Percentiles rank a stretch among this genome's conserved stretches.
Conservation (phyloP, 2,888 invertebrate species). For the Odontocolon sp. region DNA sequence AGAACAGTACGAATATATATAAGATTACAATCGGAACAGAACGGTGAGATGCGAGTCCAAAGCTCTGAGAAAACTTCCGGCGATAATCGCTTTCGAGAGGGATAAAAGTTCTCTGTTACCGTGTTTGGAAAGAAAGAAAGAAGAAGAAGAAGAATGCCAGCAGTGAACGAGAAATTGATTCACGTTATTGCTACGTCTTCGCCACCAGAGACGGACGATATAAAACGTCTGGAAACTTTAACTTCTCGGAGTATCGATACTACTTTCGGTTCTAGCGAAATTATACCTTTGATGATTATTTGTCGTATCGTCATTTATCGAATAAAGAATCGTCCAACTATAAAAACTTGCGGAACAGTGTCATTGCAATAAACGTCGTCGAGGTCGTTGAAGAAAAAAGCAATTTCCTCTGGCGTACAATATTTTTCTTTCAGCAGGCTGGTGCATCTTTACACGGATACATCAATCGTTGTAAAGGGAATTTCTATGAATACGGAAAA, state of each 20-base stretch:
- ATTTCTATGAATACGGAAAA: background rate
- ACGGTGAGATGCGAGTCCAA: background rate
- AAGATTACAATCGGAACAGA: background rate
- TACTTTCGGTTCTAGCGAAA: too few relatives aligned
- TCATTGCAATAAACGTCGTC: background rate
- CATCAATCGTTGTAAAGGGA: background rate
- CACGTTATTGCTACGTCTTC: too few relatives aligned
- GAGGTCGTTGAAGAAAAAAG: background rate
- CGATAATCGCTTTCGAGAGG: background rate
- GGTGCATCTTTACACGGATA: too few relatives aligned
- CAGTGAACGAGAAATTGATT: background rate
- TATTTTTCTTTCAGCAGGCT: background rate
- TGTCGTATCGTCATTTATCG: too few relatives aligned
- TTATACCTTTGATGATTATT: too few relatives aligned
- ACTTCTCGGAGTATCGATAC: too few relatives aligned
- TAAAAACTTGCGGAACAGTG: background rate
- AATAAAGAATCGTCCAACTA: too few relatives aligned
- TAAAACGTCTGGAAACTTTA: too few relatives aligned
- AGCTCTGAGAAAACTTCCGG: background rate
- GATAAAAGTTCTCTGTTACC: background rate
- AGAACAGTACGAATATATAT: background rate
- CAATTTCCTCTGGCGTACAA: background rate
- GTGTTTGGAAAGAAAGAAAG: background rate
- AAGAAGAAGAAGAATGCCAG: background rate
- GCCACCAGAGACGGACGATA: too few relatives aligned